Evolutionary conservation across 1,140 invertebrate genomes (phyloP).

Genomic region (Thaumatotibia leucotreta): DNA sequence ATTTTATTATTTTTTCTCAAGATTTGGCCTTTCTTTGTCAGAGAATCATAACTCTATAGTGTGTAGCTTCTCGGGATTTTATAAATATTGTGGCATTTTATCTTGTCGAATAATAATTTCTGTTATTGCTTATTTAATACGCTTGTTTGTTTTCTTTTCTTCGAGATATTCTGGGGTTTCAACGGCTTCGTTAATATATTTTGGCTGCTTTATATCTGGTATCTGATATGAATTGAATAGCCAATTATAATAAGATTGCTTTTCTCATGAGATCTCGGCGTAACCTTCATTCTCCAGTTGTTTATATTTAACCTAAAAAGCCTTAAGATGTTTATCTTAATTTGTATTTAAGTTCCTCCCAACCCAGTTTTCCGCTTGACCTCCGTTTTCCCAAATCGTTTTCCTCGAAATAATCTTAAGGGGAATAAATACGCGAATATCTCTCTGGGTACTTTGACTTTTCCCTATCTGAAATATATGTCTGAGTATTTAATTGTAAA

Average conservation of each 20-base stretch:
- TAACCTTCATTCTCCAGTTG: background rate
- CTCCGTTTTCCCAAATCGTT: conserved; percentile 42
- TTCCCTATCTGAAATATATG: conserved; percentile 8
- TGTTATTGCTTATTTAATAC: background rate
- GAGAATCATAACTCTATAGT: background rate
- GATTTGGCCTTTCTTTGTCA: background rate
- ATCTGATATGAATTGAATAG: background rate
- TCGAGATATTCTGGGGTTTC: background rate
- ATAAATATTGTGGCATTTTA: background rate
- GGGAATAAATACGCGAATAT: conserved; percentile 40
- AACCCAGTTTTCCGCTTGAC: conserved; percentile 43
- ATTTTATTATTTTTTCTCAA: background rate
- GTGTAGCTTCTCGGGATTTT: too few species aligned
- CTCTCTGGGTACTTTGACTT: conserved; percentile 22
- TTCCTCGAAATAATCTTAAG: conserved; percentile 41
- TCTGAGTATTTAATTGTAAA: conserved; percentile 34
- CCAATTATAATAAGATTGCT: background rate
- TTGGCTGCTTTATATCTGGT: background rate
- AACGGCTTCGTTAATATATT: background rate
- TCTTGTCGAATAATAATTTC: background rate
- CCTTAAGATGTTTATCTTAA: background rate
- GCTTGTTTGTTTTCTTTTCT: too few species aligned
- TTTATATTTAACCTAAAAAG: conserved; percentile 14
- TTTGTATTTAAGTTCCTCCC: conserved; percentile 17
- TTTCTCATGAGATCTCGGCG: background rate